Percentiles rank a stretch among this genome's conserved stretches.
phyloP scores from a whole-genome alignment of 2,113 vertebrate species.

The Leptocoma aspasia region DNA sequence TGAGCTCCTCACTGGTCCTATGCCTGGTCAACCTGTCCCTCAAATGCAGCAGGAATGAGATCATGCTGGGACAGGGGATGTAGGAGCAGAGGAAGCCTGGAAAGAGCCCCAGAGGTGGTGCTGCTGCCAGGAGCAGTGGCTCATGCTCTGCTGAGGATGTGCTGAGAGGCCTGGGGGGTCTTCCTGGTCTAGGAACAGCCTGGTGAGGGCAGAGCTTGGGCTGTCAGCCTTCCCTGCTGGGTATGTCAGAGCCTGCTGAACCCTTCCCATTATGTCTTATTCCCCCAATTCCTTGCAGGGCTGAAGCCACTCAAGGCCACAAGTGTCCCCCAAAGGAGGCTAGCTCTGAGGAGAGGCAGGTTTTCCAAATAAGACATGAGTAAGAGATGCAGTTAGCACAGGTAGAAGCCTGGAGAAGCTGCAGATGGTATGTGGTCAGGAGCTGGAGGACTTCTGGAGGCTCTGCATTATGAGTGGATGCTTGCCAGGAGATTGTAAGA shows the following conservation, averaged over 20 bases:
- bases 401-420: neutral
- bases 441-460: neutral
- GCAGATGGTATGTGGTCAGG: neutral
- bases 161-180: neutral
- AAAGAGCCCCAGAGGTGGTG: neutral
- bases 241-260: neutral
- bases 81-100: neutral
- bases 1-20: neutral
- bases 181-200: neutral
- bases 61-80: fast-evolving
- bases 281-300: neutral
- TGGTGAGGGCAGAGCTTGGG: neutral
- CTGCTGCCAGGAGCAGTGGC: neutral
- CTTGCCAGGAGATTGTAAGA: neutral
- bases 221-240: neutral
- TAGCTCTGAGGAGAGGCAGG: neutral
- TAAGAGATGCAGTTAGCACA: neutral
- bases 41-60: neutral
- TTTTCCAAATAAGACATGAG: neutral
- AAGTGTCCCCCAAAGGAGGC: neutral
- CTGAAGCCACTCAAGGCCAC: neutral
- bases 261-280: neutral
- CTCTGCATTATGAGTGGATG: neutral
- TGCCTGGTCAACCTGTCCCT: neutral
- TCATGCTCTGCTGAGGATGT: fast-evolving